phyloP scores from a whole-genome alignment of 2,797 vertebrate species.

The Clarias pachynema region DNA sequence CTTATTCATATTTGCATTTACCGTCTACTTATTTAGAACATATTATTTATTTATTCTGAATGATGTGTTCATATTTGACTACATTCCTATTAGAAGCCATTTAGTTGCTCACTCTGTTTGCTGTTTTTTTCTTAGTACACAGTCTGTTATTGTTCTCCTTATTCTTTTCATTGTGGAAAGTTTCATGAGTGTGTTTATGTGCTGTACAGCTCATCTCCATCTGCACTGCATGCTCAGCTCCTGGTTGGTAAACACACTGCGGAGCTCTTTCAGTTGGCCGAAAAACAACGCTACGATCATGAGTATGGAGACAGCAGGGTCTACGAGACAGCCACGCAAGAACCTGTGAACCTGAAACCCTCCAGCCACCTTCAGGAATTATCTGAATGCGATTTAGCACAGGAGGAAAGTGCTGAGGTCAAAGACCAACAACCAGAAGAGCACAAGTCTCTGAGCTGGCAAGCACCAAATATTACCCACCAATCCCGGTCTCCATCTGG shows the following conservation, averaged over 20 bases:
- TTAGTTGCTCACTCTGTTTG: neutral
- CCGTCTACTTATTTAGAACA: neutral
- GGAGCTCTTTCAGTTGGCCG: conserved; percentile 78
- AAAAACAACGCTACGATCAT: conserved; percentile 80
- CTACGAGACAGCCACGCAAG: conserved; percentile 36
- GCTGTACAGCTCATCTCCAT: conserved; percentile 65
- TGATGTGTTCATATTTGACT: neutral
- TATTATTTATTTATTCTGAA: neutral
- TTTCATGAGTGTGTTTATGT: neutral
- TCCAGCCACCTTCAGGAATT: neutral
- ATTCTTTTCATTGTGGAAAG: neutral
- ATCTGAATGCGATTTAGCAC: conserved; percentile 19
- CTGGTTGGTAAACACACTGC: conserved; percentile 70
- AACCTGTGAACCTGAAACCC: neutral
- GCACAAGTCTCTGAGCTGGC: conserved; percentile 11
- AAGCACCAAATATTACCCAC: neutral
- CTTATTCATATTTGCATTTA: neutral
- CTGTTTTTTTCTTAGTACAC: neutral
- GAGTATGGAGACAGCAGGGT: conserved; percentile 72
- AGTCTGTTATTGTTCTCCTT: neutral
- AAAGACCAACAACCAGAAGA: conserved; percentile 25
- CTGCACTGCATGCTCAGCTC: conserved; percentile 64
- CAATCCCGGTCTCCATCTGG: neutral
- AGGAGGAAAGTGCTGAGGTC: conserved; percentile 16
- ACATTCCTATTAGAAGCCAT: neutral